Base-by-base conservation (phyloP, 2,797 vertebrate species). In the Fistularia tabacaria region DNA sequence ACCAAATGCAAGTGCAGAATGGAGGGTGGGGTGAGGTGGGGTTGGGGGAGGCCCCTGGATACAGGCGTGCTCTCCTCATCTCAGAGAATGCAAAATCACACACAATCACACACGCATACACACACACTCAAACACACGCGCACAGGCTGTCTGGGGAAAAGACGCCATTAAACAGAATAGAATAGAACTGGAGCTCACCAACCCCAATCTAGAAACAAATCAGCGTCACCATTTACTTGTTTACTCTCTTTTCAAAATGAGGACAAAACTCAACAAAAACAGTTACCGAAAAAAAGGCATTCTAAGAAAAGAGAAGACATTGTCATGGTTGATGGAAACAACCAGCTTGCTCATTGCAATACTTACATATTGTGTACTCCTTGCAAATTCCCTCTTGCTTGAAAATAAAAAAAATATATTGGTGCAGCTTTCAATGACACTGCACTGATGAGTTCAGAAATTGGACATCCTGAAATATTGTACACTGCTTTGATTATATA, bases 71-170 rank as follows among this genome's bases (percentile, higher is more conserved):
- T 69, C 82, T 74, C 66, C 76, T 87, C 82, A 83, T 87, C 82
- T 86, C 82, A 86, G 81, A 87, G 81, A 89, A 87, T 79, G 77
- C 75, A 78, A 86, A 81, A 83, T 88, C 80, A 81, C 71, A 54
- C 68, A 74, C 69, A 80, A 82, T 86, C 80, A 82, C 71, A 55
- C 67, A 74, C 66, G 58, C 15, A 60, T 47, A 54, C 77, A 81
- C 66, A 52, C 40, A 62, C 54, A 54, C 49, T 47, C 52, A 55
- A 51, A 46, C 14, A 52, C 49, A 69, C 56, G 75, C 69, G 76
- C 49, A 66, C 54, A 37, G 45, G n/a, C 75, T 73, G 67, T 74
- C 65, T 85, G 70, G 65, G 75, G 73, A 85, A 74, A 68, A 85
- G 69, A 74, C 10, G 50, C 71, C 79, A 84, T 81, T 83, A 84